Base-by-base conservation (phyloP, 2,113 vertebrate genomes). In the Paralichthys olivaceus region DNA sequence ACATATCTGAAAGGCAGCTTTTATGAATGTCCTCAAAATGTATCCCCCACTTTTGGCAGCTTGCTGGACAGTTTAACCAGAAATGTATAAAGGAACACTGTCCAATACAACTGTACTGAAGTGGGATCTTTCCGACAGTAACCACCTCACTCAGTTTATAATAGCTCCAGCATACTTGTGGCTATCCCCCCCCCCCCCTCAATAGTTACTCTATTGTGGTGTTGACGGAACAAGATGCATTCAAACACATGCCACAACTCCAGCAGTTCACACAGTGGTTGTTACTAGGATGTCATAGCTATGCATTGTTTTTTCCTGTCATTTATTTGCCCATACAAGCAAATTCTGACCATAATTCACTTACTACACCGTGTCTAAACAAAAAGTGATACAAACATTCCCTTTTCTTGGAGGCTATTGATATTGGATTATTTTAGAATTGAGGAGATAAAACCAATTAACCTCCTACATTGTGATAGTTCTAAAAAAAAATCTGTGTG, bases 81-180 rank as follows among this genome's bases (percentile, higher is more conserved):
- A 78, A 69, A 79, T 81, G 49, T 68, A 28, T 66, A 84, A 86
- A 68, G 72, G 66, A 69, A 83, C 72, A 69, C 60, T 19, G 22
- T 75, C 43, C 56, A 75, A 63, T 69, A 26, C 20, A 77, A 72
- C 64, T 64, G 56, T 40, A 63, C 23, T 64, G 23, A 72, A 77
- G 72, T 20, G 19, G 8, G 37, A 84, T 47, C 14, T 68, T 71
- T 32, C 14, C 6, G 51, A 81, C 34, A 55, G 49, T 56, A 79
- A 66, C 72, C 54, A 34, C 34, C 63, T 72, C 60, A 61, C 67
- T 69, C 28, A 67, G 47, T 55, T 49, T 22, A 40, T 37, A 76
- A 82, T 73, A 58, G 61, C 73, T 75, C 70, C 60, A 69, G 72
- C 56, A 84, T 85, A 75, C 51, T 73, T 11, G 2, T 69, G 77